Evolutionary conservation across 2,113 vertebrate species (phyloP).

Genomic region (Paramisgurnus dabryanus): DNA sequence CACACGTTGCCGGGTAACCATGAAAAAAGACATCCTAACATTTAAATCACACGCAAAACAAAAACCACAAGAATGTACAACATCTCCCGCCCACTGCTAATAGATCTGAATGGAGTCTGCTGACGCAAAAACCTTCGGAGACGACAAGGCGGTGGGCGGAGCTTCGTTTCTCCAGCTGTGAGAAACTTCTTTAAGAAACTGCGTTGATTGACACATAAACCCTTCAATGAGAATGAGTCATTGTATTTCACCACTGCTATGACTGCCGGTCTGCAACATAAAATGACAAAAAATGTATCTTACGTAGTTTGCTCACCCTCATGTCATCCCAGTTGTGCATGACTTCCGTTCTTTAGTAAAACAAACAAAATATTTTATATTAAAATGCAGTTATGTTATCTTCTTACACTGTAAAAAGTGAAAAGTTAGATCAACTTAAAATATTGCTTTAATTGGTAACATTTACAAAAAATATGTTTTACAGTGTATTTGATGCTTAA

Average conservation of each 20-base stretch:
- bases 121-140: slow-evolving; percentile 42
- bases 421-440: no score
- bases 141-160: slow-evolving; percentile 21
- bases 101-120: slow-evolving; percentile 21
- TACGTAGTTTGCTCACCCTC: no score
- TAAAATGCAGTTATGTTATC: no score
- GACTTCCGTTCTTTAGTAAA: no score
- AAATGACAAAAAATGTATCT: not conserved
- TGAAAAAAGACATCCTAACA: slow-evolving; percentile 54
- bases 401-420: no score
- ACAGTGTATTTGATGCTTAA: no score
- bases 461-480: no score
- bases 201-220: slow-evolving; percentile 3
- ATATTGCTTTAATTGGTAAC: no score
- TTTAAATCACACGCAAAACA: slow-evolving; percentile 54
- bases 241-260: not conserved
- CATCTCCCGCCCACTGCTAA: slow-evolving; percentile 39
- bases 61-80: slow-evolving; percentile 57
- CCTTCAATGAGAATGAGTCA: slow-evolving; percentile 1
- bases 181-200: slow-evolving; percentile 35
- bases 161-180: slow-evolving; percentile 21
- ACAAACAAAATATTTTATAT: no score
- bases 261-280: not conserved
- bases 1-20: slow-evolving; percentile 52
- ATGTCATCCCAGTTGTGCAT: no score